Evolutionary conservation across 2,888 invertebrate genomes (phyloP).

Genomic region (Andrena dorsata): DNA sequence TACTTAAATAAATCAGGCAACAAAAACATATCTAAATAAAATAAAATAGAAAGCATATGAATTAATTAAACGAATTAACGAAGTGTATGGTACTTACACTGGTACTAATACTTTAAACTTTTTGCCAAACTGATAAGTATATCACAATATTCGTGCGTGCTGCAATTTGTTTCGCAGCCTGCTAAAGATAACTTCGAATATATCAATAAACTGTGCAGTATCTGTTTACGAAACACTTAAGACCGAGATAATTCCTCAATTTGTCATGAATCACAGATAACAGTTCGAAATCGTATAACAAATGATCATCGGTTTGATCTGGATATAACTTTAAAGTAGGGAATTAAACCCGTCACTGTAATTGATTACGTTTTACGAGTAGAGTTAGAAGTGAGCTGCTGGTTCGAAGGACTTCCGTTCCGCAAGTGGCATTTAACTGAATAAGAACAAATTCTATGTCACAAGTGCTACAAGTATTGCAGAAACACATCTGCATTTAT

Average conservation of each 20-base stretch:
- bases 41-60: too few relatives aligned
- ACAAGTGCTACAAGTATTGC: not conserved
- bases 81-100: too few relatives aligned
- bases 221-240: not conserved
- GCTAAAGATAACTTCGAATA: not conserved
- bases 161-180: not conserved
- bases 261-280: slow-evolving; percentile 32
- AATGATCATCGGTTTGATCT: slow-evolving; percentile 43
- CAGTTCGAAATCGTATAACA: slow-evolving; percentile 1
- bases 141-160: too few relatives aligned
- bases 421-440: not conserved
- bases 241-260: slow-evolving; percentile 21
- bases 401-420: not conserved
- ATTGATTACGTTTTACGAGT: slow-evolving; percentile 6
- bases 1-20: too few relatives aligned
- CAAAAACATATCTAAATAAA: too few relatives aligned
- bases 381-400: not conserved
- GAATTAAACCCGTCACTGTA: slow-evolving; percentile 28
- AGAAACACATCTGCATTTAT: too few relatives aligned
- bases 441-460: not conserved
- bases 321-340: slow-evolving; percentile 26
- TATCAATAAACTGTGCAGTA: too few relatives aligned
- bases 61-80: too few relatives aligned
- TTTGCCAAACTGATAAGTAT: too few relatives aligned
- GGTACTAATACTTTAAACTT: too few relatives aligned